Evolutionary conservation across 2,888 invertebrate species (phyloP).

Genomic region (Lymantria dispar): DNA sequence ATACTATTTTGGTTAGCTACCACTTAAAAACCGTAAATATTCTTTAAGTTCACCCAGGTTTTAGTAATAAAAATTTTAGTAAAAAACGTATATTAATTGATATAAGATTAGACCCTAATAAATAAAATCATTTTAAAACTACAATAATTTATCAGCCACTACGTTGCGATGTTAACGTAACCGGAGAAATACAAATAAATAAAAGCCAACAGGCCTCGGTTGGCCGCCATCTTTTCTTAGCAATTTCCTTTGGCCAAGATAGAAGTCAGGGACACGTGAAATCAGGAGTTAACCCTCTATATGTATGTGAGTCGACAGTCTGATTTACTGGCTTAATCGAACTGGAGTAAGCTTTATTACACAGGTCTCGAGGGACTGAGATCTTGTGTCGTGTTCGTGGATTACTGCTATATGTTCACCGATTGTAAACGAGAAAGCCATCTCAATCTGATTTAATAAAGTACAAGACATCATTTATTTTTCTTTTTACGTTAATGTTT

Average conservation of each 20-base stretch:
- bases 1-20: too few relatives aligned
- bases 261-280: slow-evolving; percentile 68
- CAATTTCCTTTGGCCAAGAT: slow-evolving; percentile 68
- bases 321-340: slow-evolving; percentile 73
- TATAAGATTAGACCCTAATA: too few relatives aligned
- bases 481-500: too few relatives aligned
- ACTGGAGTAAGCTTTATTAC: slow-evolving; percentile 58
- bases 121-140: slow-evolving; percentile 22
- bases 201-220: slow-evolving; percentile 47
- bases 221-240: slow-evolving; percentile 62
- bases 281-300: slow-evolving; percentile 69
- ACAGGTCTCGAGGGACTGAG: slow-evolving; percentile 42
- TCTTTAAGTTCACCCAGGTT: too few relatives aligned
- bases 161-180: slow-evolving; percentile 40
- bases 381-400: slow-evolving; percentile 41
- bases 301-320: slow-evolving; percentile 64
- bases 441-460: too few relatives aligned
- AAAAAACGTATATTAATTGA: too few relatives aligned
- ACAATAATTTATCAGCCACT: slow-evolving; percentile 50
- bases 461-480: too few relatives aligned
- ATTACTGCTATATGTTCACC: slow-evolving; percentile 32
- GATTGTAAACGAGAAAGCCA: background rate
- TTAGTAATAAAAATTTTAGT: too few relatives aligned
- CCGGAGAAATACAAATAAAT: slow-evolving; percentile 67
- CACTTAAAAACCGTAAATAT: too few relatives aligned